Conservation (phyloP, 2,888 invertebrate species). For the Pasiphila rectangulata region DNA sequence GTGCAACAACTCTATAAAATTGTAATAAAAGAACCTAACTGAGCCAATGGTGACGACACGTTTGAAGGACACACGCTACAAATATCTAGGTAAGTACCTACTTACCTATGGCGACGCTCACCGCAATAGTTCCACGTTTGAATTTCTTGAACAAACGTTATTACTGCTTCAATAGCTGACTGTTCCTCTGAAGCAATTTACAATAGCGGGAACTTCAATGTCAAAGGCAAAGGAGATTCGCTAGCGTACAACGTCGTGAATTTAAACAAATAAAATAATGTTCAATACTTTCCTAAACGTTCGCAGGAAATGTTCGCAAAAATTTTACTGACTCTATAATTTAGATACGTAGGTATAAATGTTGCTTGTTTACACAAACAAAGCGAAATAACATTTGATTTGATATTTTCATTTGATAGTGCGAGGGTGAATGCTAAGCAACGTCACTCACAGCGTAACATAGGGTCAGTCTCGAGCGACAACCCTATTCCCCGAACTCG, state of each 20-base stretch:
- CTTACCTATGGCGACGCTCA: slow-evolving; percentile 37
- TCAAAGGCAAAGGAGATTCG: slow-evolving; percentile 69
- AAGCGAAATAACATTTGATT: slow-evolving; percentile 31
- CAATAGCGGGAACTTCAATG: slow-evolving; percentile 67
- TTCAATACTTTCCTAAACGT: slow-evolving; percentile 22
- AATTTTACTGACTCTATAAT: no score
- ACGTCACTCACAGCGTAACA: slow-evolving; percentile 46
- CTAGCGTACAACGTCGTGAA: slow-evolving; percentile 47
- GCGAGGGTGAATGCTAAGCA: slow-evolving; percentile 32
- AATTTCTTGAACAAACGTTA: slow-evolving; percentile 75
- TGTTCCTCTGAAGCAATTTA: slow-evolving; percentile 71
- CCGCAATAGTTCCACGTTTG: slow-evolving; percentile 71
- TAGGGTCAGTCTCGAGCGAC: slow-evolving; percentile 53
- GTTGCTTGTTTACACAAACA: slow-evolving; percentile 16
- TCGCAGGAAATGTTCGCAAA: slow-evolving; percentile 8
- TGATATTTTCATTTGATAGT: slow-evolving; percentile 34
- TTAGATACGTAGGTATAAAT: not conserved
- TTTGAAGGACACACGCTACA: no score
- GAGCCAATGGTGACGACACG: no score
- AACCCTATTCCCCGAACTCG: slow-evolving; percentile 63
- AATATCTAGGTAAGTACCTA: slow-evolving; percentile 35
- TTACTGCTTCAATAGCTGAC: slow-evolving; percentile 69
- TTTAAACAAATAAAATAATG: slow-evolving; percentile 42
- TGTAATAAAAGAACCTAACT: no score
- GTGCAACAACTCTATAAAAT: no score